Evolutionary conservation across 2,888 invertebrate genomes (phyloP).

Genomic region (Drymonia ruficornis): DNA sequence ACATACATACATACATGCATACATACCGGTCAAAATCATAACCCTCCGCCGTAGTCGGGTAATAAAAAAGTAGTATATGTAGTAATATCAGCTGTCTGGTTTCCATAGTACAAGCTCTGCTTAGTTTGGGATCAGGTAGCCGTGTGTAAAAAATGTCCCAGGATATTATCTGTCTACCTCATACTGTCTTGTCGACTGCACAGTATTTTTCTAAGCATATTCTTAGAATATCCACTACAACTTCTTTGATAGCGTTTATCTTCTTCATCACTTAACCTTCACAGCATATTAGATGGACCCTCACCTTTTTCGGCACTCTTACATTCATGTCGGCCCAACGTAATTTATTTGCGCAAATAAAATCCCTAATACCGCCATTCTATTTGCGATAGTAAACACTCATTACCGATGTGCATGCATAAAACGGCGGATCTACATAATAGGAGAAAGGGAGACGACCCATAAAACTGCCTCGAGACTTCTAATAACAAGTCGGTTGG

Average conservation of each 20-base stretch:
- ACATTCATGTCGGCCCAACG: neutral
- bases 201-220: neutral
- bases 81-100: no score
- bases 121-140: no score
- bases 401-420: constrained; percentile 41
- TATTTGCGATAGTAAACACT: constrained; percentile 26
- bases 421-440: constrained; percentile 28
- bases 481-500: constrained; percentile 20
- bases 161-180: no score
- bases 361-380: constrained; percentile 21
- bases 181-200: no score
- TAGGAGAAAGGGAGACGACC: constrained; percentile 7
- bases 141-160: no score
- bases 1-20: no score
- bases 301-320: neutral
- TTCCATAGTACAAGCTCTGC: no score
- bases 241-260: neutral
- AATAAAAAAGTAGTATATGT: no score
- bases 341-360: constrained; percentile 23
- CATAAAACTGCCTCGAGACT: constrained; percentile 15
- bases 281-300: neutral
- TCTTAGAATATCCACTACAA: no score
- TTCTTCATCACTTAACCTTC: neutral
- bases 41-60: no score
- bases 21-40: no score